These are phyloP conservation scores for Dromococcyx pavoninus DNA, from an alignment of 2,797 vertebrate species.

Conservation along the genomic window DNA sequence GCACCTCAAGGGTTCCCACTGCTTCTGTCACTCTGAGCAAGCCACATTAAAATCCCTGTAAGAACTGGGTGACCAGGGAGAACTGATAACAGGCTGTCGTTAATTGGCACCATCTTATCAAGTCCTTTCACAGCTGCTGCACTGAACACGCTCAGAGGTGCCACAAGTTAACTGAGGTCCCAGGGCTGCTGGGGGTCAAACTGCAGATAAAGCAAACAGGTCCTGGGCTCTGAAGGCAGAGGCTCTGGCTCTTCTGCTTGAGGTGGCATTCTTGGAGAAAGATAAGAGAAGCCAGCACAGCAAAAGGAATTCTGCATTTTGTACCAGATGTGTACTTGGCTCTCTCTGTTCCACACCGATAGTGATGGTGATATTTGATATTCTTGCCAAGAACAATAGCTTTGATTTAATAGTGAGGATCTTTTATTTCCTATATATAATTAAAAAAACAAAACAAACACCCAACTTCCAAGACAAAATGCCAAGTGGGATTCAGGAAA, in stretches of 20 bases:
- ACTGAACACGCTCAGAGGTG: background rate
- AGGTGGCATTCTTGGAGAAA: slow-evolving; percentile 33
- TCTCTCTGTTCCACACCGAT: background rate
- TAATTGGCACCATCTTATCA: background rate
- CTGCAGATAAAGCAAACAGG: slow-evolving; percentile 17
- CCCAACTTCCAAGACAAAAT: background rate
- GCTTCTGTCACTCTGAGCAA: background rate
- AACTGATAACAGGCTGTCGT: background rate
- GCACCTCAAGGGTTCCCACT: background rate
- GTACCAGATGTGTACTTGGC: background rate
- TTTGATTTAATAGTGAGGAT: background rate
- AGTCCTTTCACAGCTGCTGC: background rate
- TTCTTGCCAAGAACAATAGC: slow-evolving; percentile 38
- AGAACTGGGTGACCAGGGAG: background rate
- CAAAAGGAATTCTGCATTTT: background rate
- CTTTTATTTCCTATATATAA: background rate
- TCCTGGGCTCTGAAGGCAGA: background rate
- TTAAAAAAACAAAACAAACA: background rate
- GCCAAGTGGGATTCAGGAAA: background rate
- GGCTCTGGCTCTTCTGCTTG: background rate
- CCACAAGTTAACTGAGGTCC: background rate
- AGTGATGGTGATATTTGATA: background rate
- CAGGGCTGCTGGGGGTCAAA: background rate
- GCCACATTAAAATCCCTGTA: background rate
- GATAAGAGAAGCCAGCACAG: background rate